phyloP scores from a whole-genome alignment of 2,888 invertebrate species.

The Eledona agricola region DNA sequence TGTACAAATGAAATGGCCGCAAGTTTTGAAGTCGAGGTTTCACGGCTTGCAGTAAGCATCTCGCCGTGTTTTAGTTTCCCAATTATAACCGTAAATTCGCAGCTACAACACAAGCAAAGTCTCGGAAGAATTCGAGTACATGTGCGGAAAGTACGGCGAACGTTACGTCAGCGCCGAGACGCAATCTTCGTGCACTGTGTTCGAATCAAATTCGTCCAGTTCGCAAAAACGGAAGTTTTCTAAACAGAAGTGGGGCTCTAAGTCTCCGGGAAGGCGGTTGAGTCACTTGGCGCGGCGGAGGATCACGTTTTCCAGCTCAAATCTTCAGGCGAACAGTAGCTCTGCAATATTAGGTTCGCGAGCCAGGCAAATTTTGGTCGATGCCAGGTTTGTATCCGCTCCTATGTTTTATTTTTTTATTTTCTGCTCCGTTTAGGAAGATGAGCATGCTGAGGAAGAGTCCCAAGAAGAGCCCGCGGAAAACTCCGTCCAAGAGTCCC shows the following conservation, averaged over 20 bases:
- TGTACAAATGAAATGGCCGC: conserved; percentile 67
- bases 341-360: conserved; percentile 60
- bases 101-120: conserved; percentile 77
- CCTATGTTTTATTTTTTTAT: conserved; percentile 3
- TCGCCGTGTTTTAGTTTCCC: not conserved
- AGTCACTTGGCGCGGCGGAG: conserved; percentile 80
- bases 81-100: conserved; percentile 46
- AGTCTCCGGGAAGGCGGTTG: conserved; percentile 79
- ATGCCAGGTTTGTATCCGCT: conserved; percentile 67
- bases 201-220: conserved; percentile 70
- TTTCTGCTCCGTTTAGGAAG: conserved; percentile 54
- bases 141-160: conserved; percentile 72
- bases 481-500: conserved; percentile 64
- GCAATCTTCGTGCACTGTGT: conserved; percentile 71
- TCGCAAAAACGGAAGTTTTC: conserved; percentile 69
- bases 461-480: conserved; percentile 53
- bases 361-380: conserved; percentile 70
- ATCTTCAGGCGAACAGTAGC: conserved; percentile 64
- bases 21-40: conserved; percentile 69
- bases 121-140: conserved; percentile 75
- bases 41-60: conserved; percentile 77
- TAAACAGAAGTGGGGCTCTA: conserved; percentile 60
- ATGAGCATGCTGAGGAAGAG: conserved; percentile 54
- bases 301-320: conserved; percentile 79
- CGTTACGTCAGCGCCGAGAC: conserved; percentile 81